Percentiles rank a stretch among this genome's conserved stretches.
phyloP scores from a whole-genome alignment of 1,140 invertebrate genomes.

The Drosophila pseudoobscura region DNA sequence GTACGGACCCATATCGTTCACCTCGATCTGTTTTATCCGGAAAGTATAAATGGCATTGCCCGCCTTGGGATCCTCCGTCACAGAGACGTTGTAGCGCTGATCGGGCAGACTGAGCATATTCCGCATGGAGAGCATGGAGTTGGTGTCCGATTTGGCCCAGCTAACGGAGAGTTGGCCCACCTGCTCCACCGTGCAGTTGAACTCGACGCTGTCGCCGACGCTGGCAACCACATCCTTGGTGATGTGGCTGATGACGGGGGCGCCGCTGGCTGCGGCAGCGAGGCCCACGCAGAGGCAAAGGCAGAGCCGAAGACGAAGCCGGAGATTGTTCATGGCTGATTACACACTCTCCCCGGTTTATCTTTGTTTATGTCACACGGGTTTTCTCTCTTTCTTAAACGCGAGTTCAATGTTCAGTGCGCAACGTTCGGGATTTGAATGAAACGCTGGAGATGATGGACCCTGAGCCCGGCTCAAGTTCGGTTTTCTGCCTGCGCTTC shows the following conservation, averaged over 20 bases:
- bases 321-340: conserved; percentile 18
- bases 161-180: conserved; percentile 88
- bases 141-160: conserved; percentile 86
- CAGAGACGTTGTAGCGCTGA: conserved; percentile 87
- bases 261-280: conserved; percentile 1
- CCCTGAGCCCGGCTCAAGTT: conserved; percentile 51
- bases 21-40: conserved; percentile 90
- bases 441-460: conserved; percentile 36
- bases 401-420: conserved; percentile 28
- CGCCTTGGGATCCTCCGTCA: conserved; percentile 85
- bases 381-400: not conserved
- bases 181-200: conserved; percentile 92
- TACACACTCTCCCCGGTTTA: conserved; percentile 13
- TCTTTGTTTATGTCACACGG: conserved; percentile 8
- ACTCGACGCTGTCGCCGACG: conserved; percentile 90
- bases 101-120: conserved; percentile 89
- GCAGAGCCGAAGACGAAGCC: conserved; percentile 29
- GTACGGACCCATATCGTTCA: conserved; percentile 91
- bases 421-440: conserved; percentile 64
- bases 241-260: conserved; percentile 88
- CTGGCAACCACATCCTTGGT: conserved; percentile 91
- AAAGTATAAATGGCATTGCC: conserved; percentile 87
- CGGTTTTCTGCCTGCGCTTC: conserved; percentile 9
- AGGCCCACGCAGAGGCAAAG: conserved; percentile 36
- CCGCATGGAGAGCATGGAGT: conserved; percentile 86